Percentiles rank a stretch among this genome's conserved stretches.
These are phyloP conservation scores for Eriocheir sinensis DNA, from an alignment of 1,140 invertebrate genomes.

Conservation along the genomic window DNA sequence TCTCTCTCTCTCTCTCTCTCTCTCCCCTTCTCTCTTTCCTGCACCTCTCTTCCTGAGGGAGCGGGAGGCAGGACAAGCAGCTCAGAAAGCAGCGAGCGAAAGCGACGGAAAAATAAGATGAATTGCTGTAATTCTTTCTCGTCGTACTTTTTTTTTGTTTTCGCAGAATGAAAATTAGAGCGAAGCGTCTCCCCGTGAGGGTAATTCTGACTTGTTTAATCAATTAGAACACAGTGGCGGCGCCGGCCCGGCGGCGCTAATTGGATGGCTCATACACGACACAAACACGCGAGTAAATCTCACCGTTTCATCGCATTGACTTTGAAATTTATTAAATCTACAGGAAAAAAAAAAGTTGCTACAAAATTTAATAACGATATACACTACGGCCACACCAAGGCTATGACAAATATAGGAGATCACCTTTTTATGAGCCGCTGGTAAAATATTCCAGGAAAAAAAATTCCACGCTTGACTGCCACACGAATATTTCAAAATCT, in stretches of 20 bases:
- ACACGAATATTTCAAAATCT: slow-evolving; percentile 5
- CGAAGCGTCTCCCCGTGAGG: slow-evolving; percentile 28
- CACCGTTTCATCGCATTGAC: slow-evolving; percentile 11
- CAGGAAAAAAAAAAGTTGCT: not conserved
- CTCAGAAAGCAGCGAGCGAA: not conserved
- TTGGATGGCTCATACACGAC: slow-evolving; percentile 22
- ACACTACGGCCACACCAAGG: not conserved
- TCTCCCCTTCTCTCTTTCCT: not conserved
- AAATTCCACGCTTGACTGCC: not conserved
- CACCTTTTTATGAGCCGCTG: not conserved
- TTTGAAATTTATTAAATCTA: slow-evolving; percentile 27
- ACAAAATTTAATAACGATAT: slow-evolving; percentile 27
- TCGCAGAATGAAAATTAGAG: slow-evolving; percentile 35
- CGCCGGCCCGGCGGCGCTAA: slow-evolving; percentile 6
- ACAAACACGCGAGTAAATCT: slow-evolving; percentile 24
- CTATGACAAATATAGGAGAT: slow-evolving; percentile 2
- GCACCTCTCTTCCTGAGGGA: slow-evolving; percentile 32
- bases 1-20: slow-evolving; percentile 51
- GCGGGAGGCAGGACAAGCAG: slow-evolving; percentile 30
- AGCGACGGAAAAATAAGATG: slow-evolving; percentile 14
- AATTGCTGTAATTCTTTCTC: slow-evolving; percentile 51
- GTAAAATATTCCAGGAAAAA: not conserved
- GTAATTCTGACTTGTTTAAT: slow-evolving; percentile 41
- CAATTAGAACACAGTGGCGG: slow-evolving; percentile 46
- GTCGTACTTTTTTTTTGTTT: slow-evolving; percentile 45